phyloP scores from a whole-genome alignment of 1,140 invertebrate genomes.

The Tetragonula clypearis region DNA sequence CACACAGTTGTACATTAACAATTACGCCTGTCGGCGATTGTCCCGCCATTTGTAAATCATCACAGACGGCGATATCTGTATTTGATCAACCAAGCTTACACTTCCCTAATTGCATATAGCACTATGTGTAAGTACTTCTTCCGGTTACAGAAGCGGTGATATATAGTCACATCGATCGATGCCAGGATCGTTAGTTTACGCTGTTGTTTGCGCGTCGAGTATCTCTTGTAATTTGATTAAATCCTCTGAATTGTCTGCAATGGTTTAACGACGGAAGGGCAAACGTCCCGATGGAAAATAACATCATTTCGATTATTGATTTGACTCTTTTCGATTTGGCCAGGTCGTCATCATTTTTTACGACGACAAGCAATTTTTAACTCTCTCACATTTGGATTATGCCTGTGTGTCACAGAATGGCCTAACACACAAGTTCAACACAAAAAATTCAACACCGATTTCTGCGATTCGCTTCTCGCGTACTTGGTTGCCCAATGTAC shows the following conservation, averaged over 20 bases:
- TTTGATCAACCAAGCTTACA: constrained; percentile 17
- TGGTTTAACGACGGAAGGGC: neutral
- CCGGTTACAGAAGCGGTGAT: constrained; percentile 39
- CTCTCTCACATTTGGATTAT: no score
- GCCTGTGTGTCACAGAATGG: no score
- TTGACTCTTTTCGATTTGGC: neutral
- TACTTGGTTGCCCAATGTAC: no score
- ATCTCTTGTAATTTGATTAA: constrained; percentile 52
- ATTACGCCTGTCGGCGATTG: neutral
- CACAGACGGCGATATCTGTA: no score
- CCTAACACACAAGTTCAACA: no score
- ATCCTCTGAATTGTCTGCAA: constrained; percentile 6
- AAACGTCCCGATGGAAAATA: constrained; percentile 22
- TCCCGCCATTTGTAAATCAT: no score
- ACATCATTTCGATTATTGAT: neutral
- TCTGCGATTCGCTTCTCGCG: no score
- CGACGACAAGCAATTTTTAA: no score
- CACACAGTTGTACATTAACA: constrained; percentile 29
- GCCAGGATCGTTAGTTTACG: constrained; percentile 51
- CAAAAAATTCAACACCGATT: no score
- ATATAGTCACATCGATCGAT: constrained; percentile 48
- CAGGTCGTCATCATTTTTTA: no score
- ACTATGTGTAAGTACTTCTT: constrained; percentile 35
- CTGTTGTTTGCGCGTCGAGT: constrained; percentile 23
- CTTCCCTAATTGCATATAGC: constrained; percentile 43